These are phyloP conservation scores for Serranus cabrilla DNA, from an alignment of 2,797 vertebrate species.

Conservation along the genomic window DNA sequence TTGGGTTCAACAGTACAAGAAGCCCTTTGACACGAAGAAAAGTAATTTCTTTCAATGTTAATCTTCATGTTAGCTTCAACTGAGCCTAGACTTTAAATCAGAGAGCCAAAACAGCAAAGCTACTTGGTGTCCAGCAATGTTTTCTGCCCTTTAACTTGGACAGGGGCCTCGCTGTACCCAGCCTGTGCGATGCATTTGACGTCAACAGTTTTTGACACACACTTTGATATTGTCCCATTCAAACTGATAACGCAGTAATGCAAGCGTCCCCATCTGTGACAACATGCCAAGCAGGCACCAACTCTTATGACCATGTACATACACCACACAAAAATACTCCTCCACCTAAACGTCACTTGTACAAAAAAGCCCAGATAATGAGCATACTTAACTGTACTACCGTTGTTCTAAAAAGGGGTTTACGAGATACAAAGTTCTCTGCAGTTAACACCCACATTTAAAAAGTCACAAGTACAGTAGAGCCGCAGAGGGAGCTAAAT, in stretches of 20 bases:
- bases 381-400: conserved; percentile 66
- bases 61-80: too few species aligned
- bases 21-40: neutral
- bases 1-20: neutral
- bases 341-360: conserved; percentile 55
- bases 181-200: neutral
- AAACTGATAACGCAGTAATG: conserved; percentile 12
- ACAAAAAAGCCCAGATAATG: conserved; percentile 58
- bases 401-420: conserved; percentile 71
- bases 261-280: neutral
- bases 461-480: conserved; percentile 74
- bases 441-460: conserved; percentile 74
- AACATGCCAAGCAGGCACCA: conserved; percentile 15
- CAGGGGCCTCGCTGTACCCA: neutral
- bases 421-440: conserved; percentile 70
- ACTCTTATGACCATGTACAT: conserved; percentile 21
- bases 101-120: neutral
- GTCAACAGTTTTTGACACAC: conserved; percentile 19
- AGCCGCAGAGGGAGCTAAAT: conserved; percentile 73
- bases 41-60: neutral
- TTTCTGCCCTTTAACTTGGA: conserved; percentile 22
- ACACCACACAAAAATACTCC: conserved; percentile 40
- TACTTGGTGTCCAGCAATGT: neutral
- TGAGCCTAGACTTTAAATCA: neutral
- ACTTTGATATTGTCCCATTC: conserved; percentile 36